Percentiles rank a stretch among this genome's conserved stretches.
Evolutionary conservation across 2,888 invertebrate species (phyloP).

Genomic region (Achlya flavicornis): DNA sequence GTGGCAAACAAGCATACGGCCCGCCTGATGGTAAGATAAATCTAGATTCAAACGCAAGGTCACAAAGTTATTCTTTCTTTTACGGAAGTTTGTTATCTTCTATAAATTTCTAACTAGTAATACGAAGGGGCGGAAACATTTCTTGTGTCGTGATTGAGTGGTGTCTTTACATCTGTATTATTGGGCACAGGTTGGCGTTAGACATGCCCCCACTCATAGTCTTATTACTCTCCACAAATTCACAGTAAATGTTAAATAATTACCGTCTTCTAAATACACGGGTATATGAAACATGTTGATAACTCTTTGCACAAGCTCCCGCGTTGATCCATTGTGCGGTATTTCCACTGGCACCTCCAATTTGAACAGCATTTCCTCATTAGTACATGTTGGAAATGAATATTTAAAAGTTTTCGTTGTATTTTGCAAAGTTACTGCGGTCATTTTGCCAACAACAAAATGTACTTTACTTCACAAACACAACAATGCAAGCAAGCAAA

Average conservation of each 20-base stretch:
- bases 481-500: not conserved
- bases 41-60: too few species aligned
- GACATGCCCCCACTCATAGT: too few species aligned
- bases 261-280: conserved; percentile 86
- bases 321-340: conserved; percentile 83
- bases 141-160: too few species aligned
- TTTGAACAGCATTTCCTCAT: conserved; percentile 78
- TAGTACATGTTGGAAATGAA: conserved; percentile 84
- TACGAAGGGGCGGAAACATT: too few species aligned
- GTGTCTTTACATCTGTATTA: too few species aligned
- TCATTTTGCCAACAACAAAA: conserved; percentile 50
- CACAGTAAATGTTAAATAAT: not conserved
- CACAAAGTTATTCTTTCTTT: too few species aligned
- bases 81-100: too few species aligned
- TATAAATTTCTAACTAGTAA: too few species aligned
- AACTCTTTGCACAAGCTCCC: conserved; percentile 87
- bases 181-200: too few species aligned
- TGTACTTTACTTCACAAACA: not conserved
- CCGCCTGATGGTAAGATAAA: too few species aligned
- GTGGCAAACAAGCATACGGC: too few species aligned
- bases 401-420: conserved; percentile 71
- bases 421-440: conserved; percentile 54
- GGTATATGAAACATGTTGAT: conserved; percentile 88
- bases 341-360: conserved; percentile 86
- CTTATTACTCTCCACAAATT: too few species aligned